Base-by-base conservation (phyloP, 1,140 invertebrate species). In the Caenorhabditis briggsae region DNA sequence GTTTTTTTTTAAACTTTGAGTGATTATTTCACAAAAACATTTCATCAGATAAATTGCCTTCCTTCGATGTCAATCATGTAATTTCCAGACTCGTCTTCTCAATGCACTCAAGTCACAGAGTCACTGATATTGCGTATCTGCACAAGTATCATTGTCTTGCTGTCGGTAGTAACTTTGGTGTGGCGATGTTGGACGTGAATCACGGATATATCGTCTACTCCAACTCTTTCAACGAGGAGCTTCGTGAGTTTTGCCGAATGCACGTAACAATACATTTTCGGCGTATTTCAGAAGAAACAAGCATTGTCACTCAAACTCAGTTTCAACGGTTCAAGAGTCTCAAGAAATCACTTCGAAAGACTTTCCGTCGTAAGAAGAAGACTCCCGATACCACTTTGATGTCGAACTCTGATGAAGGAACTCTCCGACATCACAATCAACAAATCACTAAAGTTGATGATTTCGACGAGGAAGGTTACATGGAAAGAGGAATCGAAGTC, bases 281-380 rank as follows among this genome's bases (percentile, higher is more conserved):
- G 12, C 16, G 5, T 5, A n/a, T 70, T 50, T 78, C 70, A 78
- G 70, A 50, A 18, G 70, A 78, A 9, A 25, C 70, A 48, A 78
- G 70, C n/a, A 11, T 0, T 11, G 70, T 50, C 33, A 78, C 9
- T n/a, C 33, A 18, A 9, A 78, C 48, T 11, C 70, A 78, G 50
- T 78, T 78, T 46, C 70, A 78, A 50, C 70, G 70, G 11, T 78
- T 78, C 70, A 78, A 78, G 14, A 78, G 70, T 78, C 9, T 78
- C 3, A 78, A 78, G 20, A 78, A 78, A 23, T 78, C 70, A 2
- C 70, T 78, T 23, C 70, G 70, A 5, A 78, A 78, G n/a, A 78
- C 70, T 2, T 78, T 78, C 46, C 43, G 70, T 18, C 70, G 70
- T 6, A 78, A 78, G 18, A 78, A 78, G 46, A 78, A 78, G 46